Conservation (phyloP, 1,140 invertebrate species). For the Hylaeus volcanicus region DNA sequence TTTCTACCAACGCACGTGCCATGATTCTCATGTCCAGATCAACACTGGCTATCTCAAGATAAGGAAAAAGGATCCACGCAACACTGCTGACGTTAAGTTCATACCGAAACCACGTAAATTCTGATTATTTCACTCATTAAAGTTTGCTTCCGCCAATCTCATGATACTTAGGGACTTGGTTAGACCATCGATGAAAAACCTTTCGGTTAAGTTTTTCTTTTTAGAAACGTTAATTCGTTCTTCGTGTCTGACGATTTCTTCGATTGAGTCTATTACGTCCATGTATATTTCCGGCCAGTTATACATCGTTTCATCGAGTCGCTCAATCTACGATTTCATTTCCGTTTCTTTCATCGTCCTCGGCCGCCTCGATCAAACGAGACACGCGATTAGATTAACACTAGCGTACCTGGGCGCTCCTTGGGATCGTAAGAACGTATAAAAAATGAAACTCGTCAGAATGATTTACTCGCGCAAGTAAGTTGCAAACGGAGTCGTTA, state of each 20-base stretch:
- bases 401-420: not conserved
- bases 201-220: not conserved
- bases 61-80: not conserved
- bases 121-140: not conserved
- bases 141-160: not conserved
- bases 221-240: not conserved
- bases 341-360: constrained; percentile 35
- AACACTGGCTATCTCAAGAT: not conserved
- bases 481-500: not conserved
- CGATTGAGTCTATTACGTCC: not conserved
- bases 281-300: not conserved
- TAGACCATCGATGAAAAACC: not conserved
- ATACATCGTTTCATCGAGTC: not conserved
- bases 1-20: not conserved
- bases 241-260: not conserved
- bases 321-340: constrained; percentile 33
- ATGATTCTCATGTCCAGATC: no score
- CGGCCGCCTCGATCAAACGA: constrained; percentile 13
- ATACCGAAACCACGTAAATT: not conserved
- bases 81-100: not conserved
- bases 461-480: not conserved
- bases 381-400: constrained; percentile 13
- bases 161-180: not conserved
- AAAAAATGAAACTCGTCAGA: not conserved
- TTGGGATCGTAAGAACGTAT: not conserved